Base-by-base conservation (phyloP, 1,140 invertebrate genomes). In the Tetragonula clypearis region DNA sequence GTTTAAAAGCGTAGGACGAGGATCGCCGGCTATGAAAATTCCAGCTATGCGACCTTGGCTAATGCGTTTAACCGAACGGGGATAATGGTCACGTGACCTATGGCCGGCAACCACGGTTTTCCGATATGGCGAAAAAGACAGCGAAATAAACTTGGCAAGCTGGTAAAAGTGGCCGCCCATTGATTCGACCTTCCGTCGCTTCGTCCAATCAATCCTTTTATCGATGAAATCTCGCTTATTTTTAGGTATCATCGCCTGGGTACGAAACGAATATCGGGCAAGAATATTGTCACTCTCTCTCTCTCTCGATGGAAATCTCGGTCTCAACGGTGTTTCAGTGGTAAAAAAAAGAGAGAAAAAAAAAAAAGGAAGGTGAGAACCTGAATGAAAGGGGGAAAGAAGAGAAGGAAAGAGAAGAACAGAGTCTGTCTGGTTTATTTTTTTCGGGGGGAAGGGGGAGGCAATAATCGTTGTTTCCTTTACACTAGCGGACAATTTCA, bases 41-140 rank as follows among this genome's bases (percentile, higher is more conserved):
- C 49, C 62, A 19, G 26, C 21, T 79, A 79, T 79, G 77, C 77
- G 77, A 79, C 77, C 77, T 79, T 79, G 77, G 77, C 21, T 26
- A 30, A 21, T 41, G 49, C 26, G n/a, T 15, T 74, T 53, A 74
- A 74, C 15, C 14, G 41, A 30, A n/a, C 71, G 23, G 23, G 23
- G 35, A 15, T 73, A 49, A 23, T 73, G 49, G n/a, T 73, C 41
- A 19, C 14, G 23, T 41, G 41, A n/a, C 6, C 0, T 49, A 49
- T 49, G 41, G 41, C 41, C 41, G 41, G 6, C n/a, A n/a, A n/a
- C 41, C 6, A 49, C 41, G 8, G 41, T 49, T 58, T 76, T 76
- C 60, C 21, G 26, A 14, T n/a, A n/a, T n/a, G 30, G 56, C 30
- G 21, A 30, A 76, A 35, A 76, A 76, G 23, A 30, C 2, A 11